Conservation (phyloP, 2,113 vertebrate species). For the Phyllopteryx taeniolatus region DNA sequence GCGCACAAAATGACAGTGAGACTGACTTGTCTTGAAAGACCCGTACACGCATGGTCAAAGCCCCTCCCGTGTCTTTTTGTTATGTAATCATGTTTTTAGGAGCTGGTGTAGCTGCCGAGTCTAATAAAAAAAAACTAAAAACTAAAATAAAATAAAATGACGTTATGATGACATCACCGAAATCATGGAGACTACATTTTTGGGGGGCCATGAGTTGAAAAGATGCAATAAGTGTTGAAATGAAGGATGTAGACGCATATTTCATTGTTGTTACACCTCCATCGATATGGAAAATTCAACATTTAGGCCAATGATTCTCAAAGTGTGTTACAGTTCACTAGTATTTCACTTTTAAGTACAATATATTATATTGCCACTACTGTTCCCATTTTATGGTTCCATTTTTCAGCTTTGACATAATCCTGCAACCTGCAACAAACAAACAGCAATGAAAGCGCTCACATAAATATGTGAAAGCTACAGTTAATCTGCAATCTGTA, state of each 20-base stretch:
- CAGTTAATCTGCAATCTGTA: background rate
- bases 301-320: background rate
- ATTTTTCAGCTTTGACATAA: background rate
- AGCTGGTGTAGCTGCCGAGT: constrained; percentile 1
- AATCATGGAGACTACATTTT: background rate
- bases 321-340: background rate
- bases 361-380: background rate
- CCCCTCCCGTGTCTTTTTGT: background rate
- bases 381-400: background rate
- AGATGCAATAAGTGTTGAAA: background rate
- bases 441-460: background rate
- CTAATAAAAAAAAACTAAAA: background rate
- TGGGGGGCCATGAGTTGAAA: too few species aligned
- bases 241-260: background rate
- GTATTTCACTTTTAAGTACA: too few species aligned
- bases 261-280: background rate
- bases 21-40: too few species aligned
- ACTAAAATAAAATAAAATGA: background rate
- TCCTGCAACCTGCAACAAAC: constrained; percentile 1
- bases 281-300: too few species aligned
- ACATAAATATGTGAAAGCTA: background rate
- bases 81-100: background rate
- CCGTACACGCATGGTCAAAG: background rate
- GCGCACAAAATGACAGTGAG: too few species aligned
- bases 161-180: constrained; percentile 3